Base-by-base conservation (phyloP, 2,888 invertebrate species). In the Mythimna loreyi region DNA sequence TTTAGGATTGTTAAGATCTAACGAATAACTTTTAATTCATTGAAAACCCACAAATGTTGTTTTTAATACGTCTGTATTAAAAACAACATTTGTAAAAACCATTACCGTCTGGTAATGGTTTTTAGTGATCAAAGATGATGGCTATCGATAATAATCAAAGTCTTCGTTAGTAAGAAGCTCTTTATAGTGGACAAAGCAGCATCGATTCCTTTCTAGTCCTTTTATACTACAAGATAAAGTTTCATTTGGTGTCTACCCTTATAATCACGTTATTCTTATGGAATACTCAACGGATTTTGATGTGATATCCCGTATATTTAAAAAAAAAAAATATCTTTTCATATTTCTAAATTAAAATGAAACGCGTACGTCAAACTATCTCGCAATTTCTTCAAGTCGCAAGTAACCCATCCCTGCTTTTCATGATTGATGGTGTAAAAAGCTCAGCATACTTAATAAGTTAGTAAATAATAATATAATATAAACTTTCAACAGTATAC, bases 1-100 rank as follows among this genome's bases (percentile, higher is more conserved):
- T 53, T 30, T 53, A 11, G 6, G 11, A 9, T 63, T 5, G n/a
- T 25, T 9, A 60, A 11, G 60, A 75, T 11, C 9, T 25, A 43
- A n/a, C 28, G 3, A n/a, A 25, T n/a, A 30, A 36, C 43, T 28
- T 49, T n/a, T 52, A 50, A 53, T 16, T 47, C 8, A 45, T 21
- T 25, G 23, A 25, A 30, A 50, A 45, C 0, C n/a, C 2, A 16
- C 8, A 40, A 28, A 7, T 40, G n/a, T 52, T 45, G 45, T 45
- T n/a, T 53, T 8, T n/a, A 45, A 36, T 36, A 23, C 49, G 16
- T 2, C 28, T 28, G 2, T 28, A 28, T 28, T 28, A 4, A 28
- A n/a, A n/a, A n/a, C n/a, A n/a, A n/a, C n/a, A n/a, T n/a, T n/a
- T n/a, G n/a, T n/a, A n/a, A n/a, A n/a, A n/a, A n/a, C n/a, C n/a